A percentile compares a stretch with the other conserved stretches of the same genome.
Evolutionary conservation across 2,113 vertebrate species (phyloP).

Genomic region (Petrocephalus microphthalmus): DNA sequence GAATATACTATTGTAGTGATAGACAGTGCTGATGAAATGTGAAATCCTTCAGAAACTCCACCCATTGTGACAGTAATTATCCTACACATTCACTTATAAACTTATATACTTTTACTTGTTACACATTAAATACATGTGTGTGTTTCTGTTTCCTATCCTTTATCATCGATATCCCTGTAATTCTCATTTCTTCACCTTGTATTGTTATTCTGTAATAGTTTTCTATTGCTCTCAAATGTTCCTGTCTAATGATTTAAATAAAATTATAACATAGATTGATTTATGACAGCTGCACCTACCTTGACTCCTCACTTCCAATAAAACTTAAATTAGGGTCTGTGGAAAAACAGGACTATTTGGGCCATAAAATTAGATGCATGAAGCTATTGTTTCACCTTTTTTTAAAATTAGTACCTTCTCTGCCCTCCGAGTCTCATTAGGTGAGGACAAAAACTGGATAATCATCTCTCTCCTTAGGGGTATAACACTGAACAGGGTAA

Average conservation of each 20-base stretch:
- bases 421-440: neutral
- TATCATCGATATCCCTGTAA: neutral
- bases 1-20: neutral
- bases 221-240: neutral
- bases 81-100: neutral
- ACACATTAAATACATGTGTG: neutral
- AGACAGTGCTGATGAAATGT: neutral
- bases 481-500: neutral
- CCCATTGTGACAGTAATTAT: neutral
- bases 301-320: neutral
- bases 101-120: neutral
- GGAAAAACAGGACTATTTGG: neutral
- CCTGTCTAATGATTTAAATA: neutral
- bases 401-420: neutral
- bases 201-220: neutral
- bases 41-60: neutral
- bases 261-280: neutral
- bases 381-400: neutral
- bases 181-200: neutral
- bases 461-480: neutral
- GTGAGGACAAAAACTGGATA: neutral
- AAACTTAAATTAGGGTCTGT: neutral
- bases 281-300: neutral
- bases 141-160: neutral
- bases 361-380: neutral